Evolutionary conservation across 1,140 invertebrate genomes (phyloP).

Genomic region (Lysiphlebus fabarum): DNA sequence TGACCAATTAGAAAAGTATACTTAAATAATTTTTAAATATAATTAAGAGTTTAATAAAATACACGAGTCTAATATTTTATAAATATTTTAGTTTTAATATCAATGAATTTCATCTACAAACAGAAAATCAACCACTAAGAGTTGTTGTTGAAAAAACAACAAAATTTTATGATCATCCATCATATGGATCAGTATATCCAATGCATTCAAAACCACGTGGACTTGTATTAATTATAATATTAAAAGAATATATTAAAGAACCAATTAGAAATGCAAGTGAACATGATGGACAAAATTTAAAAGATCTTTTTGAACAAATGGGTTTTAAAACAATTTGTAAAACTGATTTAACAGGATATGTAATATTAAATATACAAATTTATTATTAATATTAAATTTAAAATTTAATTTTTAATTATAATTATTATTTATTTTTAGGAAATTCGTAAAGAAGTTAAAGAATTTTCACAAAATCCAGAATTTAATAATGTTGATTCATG

Average conservation of each 20-base stretch:
- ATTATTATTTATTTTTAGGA: slow-evolving; percentile 33
- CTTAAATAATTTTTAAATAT: not conserved
- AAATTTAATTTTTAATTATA: not conserved
- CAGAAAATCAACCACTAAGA: slow-evolving; percentile 28
- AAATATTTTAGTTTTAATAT: not conserved
- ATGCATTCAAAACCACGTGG: slow-evolving; percentile 59
- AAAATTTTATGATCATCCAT: slow-evolving; percentile 37
- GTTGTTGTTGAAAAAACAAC: slow-evolving; percentile 44
- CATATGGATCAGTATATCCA: slow-evolving; percentile 44
- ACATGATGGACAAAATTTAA: slow-evolving; percentile 54
- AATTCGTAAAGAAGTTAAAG: slow-evolving; percentile 41
- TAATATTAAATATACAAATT: slow-evolving; percentile 25
- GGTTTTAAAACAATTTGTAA: slow-evolving; percentile 54
- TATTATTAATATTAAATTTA: not conserved
- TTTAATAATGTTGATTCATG: slow-evolving; percentile 54
- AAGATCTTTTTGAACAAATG: slow-evolving; percentile 54
- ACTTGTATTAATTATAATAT: slow-evolving; percentile 58
- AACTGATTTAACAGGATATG: slow-evolving; percentile 48
- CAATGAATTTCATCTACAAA: slow-evolving; percentile 29
- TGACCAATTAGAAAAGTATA: too few species aligned
- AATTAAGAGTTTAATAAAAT: slow-evolving; percentile 13
- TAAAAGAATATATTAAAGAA: slow-evolving; percentile 51
- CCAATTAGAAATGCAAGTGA: slow-evolving; percentile 51
- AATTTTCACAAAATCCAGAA: slow-evolving; percentile 43
- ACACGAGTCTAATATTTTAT: not conserved